These are phyloP conservation scores for Ceratoteleas bidentatus DNA, from an alignment of 1,140 invertebrate species.

Conservation along the genomic window DNA sequence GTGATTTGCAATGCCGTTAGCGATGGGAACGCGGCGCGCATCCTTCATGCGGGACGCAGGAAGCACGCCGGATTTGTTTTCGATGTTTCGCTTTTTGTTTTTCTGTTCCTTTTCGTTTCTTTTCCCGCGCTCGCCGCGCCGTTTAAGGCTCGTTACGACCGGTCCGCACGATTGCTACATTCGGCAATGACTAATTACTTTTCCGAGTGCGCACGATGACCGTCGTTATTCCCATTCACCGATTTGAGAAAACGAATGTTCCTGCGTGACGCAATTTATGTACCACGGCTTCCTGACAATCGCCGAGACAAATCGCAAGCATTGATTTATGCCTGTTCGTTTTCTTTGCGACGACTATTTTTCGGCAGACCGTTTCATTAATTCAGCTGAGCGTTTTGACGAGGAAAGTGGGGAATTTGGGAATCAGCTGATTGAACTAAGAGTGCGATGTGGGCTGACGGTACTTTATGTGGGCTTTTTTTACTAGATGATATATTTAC, in stretches of 20 bases:
- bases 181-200: constrained; percentile 64
- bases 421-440: too few species aligned
- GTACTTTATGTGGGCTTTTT: too few species aligned
- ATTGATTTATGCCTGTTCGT: constrained; percentile 37
- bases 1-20: constrained; percentile 62
- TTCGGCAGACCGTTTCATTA: too few species aligned
- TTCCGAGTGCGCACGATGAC: constrained; percentile 32
- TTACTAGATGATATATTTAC: too few species aligned
- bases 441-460: too few species aligned
- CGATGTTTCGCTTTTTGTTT: constrained; percentile 49
- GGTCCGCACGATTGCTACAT: constrained; percentile 45
- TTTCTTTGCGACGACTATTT: constrained; percentile 27
- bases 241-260: constrained; percentile 57
- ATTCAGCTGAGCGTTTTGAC: too few species aligned
- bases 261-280: constrained; percentile 55
- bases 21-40: constrained; percentile 24
- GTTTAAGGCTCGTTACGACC: constrained; percentile 62
- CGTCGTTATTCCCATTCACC: constrained; percentile 59
- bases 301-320: constrained; percentile 41
- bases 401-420: too few species aligned
- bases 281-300: constrained; percentile 50
- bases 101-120: too few species aligned
- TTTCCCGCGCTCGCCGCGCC: too few species aligned
- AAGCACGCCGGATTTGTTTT: constrained; percentile 59
- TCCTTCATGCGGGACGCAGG: constrained; percentile 56